These are phyloP conservation scores for Amiota communis DNA, from an alignment of 2,888 invertebrate species.

Conservation along the genomic window DNA sequence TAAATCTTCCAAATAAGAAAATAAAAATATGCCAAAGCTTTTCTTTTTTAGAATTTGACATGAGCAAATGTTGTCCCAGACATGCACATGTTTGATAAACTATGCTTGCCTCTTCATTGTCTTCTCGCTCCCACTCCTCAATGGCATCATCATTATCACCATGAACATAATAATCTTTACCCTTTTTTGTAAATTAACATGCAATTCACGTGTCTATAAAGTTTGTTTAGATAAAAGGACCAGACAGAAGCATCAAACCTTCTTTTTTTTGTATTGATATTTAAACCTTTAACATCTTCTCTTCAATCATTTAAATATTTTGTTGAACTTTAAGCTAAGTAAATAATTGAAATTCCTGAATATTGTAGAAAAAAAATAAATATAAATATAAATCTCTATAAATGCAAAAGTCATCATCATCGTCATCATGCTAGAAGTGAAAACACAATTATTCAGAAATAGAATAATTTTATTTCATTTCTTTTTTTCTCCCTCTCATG, in stretches of 20 bases:
- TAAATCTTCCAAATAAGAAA: too few species aligned
- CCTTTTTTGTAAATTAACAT: background rate
- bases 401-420: constrained; percentile 7
- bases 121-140: background rate
- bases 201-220: background rate
- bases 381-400: constrained; percentile 10
- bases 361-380: background rate
- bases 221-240: too few species aligned
- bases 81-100: background rate
- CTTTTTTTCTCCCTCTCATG: constrained; percentile 18
- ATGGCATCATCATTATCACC: background rate
- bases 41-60: too few species aligned
- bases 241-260: background rate
- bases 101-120: background rate
- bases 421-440: constrained; percentile 29
- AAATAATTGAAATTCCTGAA: constrained; percentile 62
- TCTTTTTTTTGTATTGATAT: background rate
- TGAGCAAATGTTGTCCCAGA: too few species aligned
- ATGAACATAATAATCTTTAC: background rate
- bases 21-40: too few species aligned
- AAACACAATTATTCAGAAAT: constrained; percentile 29
- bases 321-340: constrained; percentile 50
- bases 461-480: constrained; percentile 14
- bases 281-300: background rate
- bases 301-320: constrained; percentile 22